phyloP scores from a whole-genome alignment of 1,140 invertebrate genomes.

The Pogonomyrmex barbatus region DNA sequence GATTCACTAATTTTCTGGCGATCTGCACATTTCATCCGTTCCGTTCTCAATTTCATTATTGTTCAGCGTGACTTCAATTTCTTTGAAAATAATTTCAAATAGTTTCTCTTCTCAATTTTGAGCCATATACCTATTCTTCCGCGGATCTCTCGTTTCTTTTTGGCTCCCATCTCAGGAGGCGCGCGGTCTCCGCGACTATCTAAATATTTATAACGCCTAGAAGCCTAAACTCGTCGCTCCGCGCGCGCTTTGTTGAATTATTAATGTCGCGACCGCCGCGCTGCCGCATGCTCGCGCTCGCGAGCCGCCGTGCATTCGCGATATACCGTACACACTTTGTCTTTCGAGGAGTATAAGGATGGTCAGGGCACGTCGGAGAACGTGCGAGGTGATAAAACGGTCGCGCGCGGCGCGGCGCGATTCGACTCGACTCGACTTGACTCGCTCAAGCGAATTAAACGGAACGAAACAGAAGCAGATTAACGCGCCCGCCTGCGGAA shows the following conservation, averaged over 20 bases:
- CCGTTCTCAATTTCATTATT: neutral
- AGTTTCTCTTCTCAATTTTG: constrained; percentile 12
- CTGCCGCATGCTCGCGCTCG: constrained; percentile 68
- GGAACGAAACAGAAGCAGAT: constrained; percentile 39
- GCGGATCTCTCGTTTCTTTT: constrained; percentile 14
- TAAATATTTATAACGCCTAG: constrained; percentile 76
- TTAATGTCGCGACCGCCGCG: constrained; percentile 65
- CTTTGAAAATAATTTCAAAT: constrained; percentile 41
- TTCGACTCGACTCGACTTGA: neutral
- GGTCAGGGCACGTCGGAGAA: constrained; percentile 64
- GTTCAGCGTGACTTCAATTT: neutral
- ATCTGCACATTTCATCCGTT: neutral
- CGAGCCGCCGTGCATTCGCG: constrained; percentile 68
- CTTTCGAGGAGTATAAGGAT: constrained; percentile 67
- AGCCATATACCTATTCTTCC: neutral
- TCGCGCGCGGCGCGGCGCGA: constrained; percentile 38
- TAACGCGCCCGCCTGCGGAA: constrained; percentile 16
- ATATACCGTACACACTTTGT: constrained; percentile 71
- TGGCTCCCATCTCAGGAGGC: constrained; percentile 14
- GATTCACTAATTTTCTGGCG: neutral
- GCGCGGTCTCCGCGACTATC: constrained; percentile 66
- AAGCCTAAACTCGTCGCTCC: constrained; percentile 68
- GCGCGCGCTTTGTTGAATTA: constrained; percentile 69
- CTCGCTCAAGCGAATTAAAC: constrained; percentile 66
- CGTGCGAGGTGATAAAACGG: constrained; percentile 64